Evolutionary conservation across 2,888 invertebrate species (phyloP), one percentile per base, ranked within the genome.

Genomic region (Odontocolon sp.): DNA sequence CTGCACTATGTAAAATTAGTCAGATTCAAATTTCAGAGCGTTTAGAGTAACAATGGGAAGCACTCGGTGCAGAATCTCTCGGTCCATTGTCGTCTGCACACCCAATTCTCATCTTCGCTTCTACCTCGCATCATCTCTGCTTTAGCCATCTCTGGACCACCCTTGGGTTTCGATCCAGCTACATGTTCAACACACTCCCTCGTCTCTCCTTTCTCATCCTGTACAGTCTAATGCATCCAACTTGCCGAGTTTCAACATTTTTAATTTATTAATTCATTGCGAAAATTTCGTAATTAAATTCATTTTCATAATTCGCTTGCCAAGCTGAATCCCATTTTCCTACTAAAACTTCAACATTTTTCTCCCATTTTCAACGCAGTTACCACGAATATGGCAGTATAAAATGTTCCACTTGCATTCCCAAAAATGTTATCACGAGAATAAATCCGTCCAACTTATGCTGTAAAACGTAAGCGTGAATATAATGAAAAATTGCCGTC

Each of bases 11-110:
- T 47, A 36, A 76, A 76, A 76, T 76, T 71, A 71, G 71, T 47
- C 21, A 40, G 61, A 76, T 76, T 71, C 59, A 71, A 66, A 76
- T 76, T 76, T 61, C 61, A 33, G 61, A 71, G 47, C 76, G 45
- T 76, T 76, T 76, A 71, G 54, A 38, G 54, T 47, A 76, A 76
- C 66, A 76, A 76, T 71, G 57, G 69, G 9, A 23, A 28, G 54
- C 66, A 61, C 76, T 70, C 42, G 52, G 42, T 47, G 42, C 2
- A 33, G 16, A 18, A 33, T 57, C 23, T 47, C 40, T 42, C 56
- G 38, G 64, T 47, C 61, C 54, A 76, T 71, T 56, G 76, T 71
- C 71, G 47, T 38, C 26, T 64, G 59, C 59, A 64, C 33, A n/a
- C n/a, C n/a, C n/a, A n/a, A n/a, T n/a, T 33, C 69, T 14, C 18